Percentiles rank a stretch among this genome's conserved stretches.
Conservation (phyloP, 2,888 invertebrate genomes). For the Lucinisca nassula region DNA sequence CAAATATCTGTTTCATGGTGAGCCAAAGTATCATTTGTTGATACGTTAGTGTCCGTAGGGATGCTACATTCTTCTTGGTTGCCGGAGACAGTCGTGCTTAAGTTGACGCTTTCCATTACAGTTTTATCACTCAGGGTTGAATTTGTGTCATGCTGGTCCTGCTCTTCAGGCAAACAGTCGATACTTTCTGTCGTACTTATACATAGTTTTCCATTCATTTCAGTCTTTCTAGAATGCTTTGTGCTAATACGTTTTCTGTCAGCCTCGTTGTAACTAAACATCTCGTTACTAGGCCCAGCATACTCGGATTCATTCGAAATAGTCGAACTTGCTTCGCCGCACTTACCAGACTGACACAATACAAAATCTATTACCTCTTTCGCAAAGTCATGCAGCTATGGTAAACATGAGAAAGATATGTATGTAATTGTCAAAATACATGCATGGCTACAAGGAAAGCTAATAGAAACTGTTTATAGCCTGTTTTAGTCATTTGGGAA, state of each 20-base stretch:
- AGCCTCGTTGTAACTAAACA: neutral
- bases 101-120: too few relatives aligned
- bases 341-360: constrained; percentile 36
- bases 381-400: constrained; percentile 63
- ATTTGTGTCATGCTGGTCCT: neutral
- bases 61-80: too few relatives aligned
- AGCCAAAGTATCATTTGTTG: too few relatives aligned
- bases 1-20: too few relatives aligned
- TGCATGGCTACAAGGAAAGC: too few relatives aligned
- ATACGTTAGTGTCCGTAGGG: too few relatives aligned
- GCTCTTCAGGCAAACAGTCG: neutral
- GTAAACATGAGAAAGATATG: too few relatives aligned
- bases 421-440: too few relatives aligned
- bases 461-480: too few relatives aligned
- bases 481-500: too few relatives aligned
- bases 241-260: neutral
- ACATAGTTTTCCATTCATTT: neutral
- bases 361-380: constrained; percentile 56
- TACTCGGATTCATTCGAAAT: neutral
- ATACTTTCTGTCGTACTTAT: neutral
- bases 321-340: neutral
- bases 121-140: neutral
- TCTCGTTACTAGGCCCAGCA: neutral
- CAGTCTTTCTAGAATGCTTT: neutral
- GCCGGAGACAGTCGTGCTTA: too few relatives aligned